Base-by-base conservation (phyloP, 2,888 invertebrate genomes). In the Eupeodes latifasciatus region DNA sequence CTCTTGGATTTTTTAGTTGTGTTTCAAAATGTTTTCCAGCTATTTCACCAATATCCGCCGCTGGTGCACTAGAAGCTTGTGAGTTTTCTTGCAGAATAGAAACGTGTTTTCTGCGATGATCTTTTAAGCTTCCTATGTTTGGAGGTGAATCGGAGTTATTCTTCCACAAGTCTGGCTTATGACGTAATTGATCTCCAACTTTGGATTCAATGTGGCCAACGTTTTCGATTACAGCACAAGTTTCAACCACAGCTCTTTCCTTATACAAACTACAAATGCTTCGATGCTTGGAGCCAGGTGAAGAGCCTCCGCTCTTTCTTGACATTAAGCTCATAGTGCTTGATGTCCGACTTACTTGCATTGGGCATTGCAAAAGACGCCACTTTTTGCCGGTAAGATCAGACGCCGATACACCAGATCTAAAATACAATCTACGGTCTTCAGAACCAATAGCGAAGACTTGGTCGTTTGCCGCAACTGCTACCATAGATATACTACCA, bases 401-500 rank as follows among this genome's bases (percentile, higher is more conserved):
- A 9, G 96, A 95, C 12, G 95, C 93, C 40, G 95, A 95, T 6
- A 98, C 96, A 36, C 97, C 97, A 90, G 96, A 96, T 76, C 98
- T 94, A 93, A 96, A 96, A 93, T 97, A 98, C 81, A 98, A 95
- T 89, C 96, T 95, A 85, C 98, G 96, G 93, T 98, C 98, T 89
- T 96, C 96, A 62, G 96, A 95, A 7, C 98, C 98, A 90, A 98
- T 96, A 12, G 96, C 98, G 95, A 97, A 98, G 11, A 97, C 96
- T 95, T 98, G 98, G 94, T 98, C 98, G 94, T 97, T 97, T 14
- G 96, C 95, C 49, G 98, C 96, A 80, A 98, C 96, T n/a, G 97
- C 96, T 66, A 98, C 95, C 91, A 96, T 95, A 34, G 96, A 95
- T 95, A 98, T 97, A 92, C 96, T 96, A 64, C 97, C 98, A 85